Evolutionary conservation across 2,797 vertebrate genomes (phyloP), one percentile per base, ranked within the genome.

Genomic region (Hippocampus kuda): DNA sequence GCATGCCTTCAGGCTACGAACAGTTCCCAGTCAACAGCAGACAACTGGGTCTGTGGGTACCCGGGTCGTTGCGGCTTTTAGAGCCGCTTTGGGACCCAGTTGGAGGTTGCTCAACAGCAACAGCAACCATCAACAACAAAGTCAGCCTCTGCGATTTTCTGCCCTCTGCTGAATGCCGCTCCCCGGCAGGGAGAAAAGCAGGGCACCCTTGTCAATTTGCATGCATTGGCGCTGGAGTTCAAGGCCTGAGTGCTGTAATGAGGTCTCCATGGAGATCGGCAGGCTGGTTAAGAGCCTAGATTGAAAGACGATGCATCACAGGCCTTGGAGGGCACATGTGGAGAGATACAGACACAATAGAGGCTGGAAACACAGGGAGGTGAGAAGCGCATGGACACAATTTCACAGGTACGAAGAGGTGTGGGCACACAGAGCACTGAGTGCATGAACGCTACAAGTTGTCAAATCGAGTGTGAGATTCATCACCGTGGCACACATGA

Each of bases 401-500:
- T 59, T 56, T 18, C 54, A 5, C 51, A 70, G 65, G 24, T 22
- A 65, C 65, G 38, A 16, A 60, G 30, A 34, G 16, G 27, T 34
- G 16, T 60, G 59, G 59, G 16, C 20, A 20, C 65, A 53, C 7
- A 48, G 64, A 30, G 63, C n/a, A 46, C 12, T 46, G n/a, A 46
- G 15, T 65, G 44, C 20, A 16, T 16, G 63, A 16, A 51, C 16
- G 13, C 49, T 77, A 66, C 80, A 81, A 83, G 34, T 38, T 38
- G 34, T 38, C 34, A 86, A 81, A 76, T 56, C 0, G 74, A 80
- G 78, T 81, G 82, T 82, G 80, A 84, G 79, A 77, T 75, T 68
- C 77, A 77, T 75, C 68, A 75, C 74, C 75, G 77, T 76, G 74
- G 78, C 79, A 79, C 81, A 84, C 82, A 70, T 68, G 85, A 87